Base-by-base conservation (phyloP, 2,797 vertebrate genomes). In the Pangasius krempfi region DNA sequence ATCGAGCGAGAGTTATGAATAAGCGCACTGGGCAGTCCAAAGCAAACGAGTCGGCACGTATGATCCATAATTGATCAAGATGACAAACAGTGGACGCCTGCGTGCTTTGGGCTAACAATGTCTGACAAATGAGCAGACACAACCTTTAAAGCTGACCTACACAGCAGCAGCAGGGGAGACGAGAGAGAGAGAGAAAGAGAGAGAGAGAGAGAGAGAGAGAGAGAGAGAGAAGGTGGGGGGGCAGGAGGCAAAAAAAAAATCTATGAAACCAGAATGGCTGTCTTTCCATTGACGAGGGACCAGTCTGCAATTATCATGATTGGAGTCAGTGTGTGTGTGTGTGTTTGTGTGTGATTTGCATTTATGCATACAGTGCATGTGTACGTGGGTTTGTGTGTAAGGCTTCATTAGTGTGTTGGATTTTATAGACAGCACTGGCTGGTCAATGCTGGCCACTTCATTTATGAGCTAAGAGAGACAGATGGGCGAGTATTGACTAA, bases 391-490 rank as follows among this genome's bases (percentile, higher is more conserved):
- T 54, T 86, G 66, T 50, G 96, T 95, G 95, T 93, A 95, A 95
- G 94, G 92, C 95, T 97, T 98, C 97, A 97, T 98, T 97, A 97
- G 95, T 95, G 97, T 98, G 97, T 96, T 93, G 96, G 96, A 97
- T 98, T 97, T 97, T 97, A 98, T 97, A 96, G 97, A 97, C 96
- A 91, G 93, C 95, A 94, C 95, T 94, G 96, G 97, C 95, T 95
- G 96, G 96, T 98, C 97, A 95, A 97, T 98, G 97, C 94, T 93
- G 95, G 96, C 96, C 96, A 97, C 97, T 98, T 98, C 98, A 98
- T 99, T 98, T 98, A 98, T 98, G 97, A 97, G 97, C 97, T 96
- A 98, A 97, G 97, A 97, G 97, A 98, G 97, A 98, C 96, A 96
- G 97, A 97, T 97, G 97, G 97, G 92, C 90, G 94, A 93, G 94